Evolutionary conservation across 2,888 invertebrate species (phyloP).

Genomic region (Diarsia dahlii): DNA sequence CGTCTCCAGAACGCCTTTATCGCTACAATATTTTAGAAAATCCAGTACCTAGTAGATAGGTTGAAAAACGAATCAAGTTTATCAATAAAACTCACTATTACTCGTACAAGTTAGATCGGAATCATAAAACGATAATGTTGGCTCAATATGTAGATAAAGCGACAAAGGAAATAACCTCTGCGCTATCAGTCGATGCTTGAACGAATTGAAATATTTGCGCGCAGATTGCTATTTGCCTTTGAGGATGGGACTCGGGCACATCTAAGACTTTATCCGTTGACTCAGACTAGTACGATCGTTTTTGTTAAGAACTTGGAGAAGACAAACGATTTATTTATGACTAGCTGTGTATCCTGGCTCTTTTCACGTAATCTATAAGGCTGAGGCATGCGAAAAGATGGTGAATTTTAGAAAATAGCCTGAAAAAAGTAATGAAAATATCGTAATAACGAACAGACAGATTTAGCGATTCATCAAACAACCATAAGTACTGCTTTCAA

Average conservation of each 20-base stretch:
- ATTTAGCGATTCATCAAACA: background rate
- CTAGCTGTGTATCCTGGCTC: background rate
- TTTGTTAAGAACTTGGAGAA: constrained; percentile 8
- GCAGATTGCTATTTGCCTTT: constrained; percentile 75
- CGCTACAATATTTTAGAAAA: background rate
- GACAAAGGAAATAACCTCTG: constrained; percentile 57
- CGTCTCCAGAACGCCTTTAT: background rate
- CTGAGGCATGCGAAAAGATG: background rate
- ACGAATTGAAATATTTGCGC: constrained; percentile 74
- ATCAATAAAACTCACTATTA: background rate
- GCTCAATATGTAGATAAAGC: constrained; percentile 52
- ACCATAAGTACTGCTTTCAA: too few species aligned
- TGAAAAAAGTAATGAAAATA: too few species aligned
- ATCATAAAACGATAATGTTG: constrained; percentile 43
- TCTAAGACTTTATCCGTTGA: constrained; percentile 48
- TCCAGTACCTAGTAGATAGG: background rate
- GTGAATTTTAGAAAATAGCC: background rate
- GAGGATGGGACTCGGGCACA: constrained; percentile 61
- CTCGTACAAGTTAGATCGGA: constrained; percentile 18
- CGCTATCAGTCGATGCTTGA: constrained; percentile 56
- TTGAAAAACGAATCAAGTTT: background rate
- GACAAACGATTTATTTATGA: constrained; percentile 10
- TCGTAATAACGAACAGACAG: background rate
- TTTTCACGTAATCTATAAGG: background rate
- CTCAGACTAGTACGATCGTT: constrained; percentile 18